Percentiles rank a stretch among this genome's conserved stretches.
Conservation (phyloP, 2,888 invertebrate genomes). For the Dorcus hopei region DNA sequence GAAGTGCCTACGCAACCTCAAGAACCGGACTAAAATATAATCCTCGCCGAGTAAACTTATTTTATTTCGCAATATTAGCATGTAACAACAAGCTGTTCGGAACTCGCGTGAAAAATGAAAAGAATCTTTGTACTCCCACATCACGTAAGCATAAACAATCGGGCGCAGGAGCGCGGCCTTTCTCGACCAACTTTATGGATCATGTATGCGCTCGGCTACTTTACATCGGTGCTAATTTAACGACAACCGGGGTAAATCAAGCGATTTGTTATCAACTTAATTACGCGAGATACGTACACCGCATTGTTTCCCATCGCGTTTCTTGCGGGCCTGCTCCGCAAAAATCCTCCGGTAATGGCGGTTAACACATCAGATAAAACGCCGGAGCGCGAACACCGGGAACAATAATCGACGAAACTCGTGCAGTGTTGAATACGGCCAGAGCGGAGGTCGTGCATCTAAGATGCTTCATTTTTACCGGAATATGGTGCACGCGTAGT, state of each 20-base stretch:
- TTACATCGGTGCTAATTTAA: conserved; percentile 24
- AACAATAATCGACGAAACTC: conserved; percentile 28
- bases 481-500: conserved; percentile 2
- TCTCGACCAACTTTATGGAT: not conserved
- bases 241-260: conserved; percentile 27
- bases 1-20: no score
- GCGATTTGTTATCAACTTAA: conserved; percentile 31
- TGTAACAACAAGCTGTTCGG: not conserved
- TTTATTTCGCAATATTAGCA: not conserved
- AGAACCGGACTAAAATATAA: no score
- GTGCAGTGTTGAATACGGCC: conserved; percentile 24
- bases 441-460: conserved; percentile 25
- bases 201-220: not conserved
- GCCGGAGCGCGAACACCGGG: conserved; percentile 26
- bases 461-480: conserved; percentile 17
- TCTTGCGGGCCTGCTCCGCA: not conserved
- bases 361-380: conserved; percentile 26
- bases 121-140: not conserved
- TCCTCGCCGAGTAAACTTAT: no score
- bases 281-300: conserved; percentile 24
- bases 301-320: conserved; percentile 28
- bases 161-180: not conserved
- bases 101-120: not conserved
- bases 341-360: conserved; percentile 23
- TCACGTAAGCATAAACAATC: not conserved